Evolutionary conservation across 2,888 invertebrate species (phyloP).

Genomic region (Agrochola lychnidis): DNA sequence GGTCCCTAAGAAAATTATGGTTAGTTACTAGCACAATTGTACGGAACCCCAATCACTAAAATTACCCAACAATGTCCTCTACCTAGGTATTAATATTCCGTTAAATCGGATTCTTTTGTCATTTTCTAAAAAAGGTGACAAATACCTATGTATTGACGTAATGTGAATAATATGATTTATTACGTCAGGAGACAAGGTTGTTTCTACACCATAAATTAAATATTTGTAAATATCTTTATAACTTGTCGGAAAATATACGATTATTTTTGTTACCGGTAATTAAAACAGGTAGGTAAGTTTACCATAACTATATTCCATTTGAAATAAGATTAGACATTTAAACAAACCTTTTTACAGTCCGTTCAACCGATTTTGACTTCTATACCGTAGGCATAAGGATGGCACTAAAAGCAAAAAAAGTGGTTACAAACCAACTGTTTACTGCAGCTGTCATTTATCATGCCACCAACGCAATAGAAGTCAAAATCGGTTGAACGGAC

Average conservation of each 20-base stretch:
- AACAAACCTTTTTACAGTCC: too few species aligned
- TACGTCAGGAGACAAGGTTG: not conserved
- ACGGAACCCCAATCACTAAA: not conserved
- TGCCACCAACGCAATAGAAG: too few species aligned
- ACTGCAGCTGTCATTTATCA: too few species aligned
- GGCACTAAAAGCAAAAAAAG: too few species aligned
- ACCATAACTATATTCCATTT: too few species aligned
- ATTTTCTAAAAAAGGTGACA: not conserved
- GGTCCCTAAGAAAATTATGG: not conserved
- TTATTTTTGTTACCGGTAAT: not conserved
- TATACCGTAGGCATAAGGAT: too few species aligned
- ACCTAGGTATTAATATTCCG: not conserved
- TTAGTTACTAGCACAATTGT: not conserved
- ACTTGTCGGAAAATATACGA: slow-evolving; percentile 10
- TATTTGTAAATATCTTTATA: slow-evolving; percentile 14
- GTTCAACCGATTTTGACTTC: too few species aligned
- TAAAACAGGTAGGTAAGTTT: not conserved
- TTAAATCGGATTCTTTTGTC: not conserved
- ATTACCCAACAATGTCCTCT: not conserved
- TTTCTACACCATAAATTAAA: slow-evolving; percentile 7
- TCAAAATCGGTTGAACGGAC: too few species aligned
- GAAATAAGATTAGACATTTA: too few species aligned
- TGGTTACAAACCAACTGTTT: too few species aligned
- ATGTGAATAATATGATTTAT: slow-evolving; percentile 11
- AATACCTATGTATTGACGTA: not conserved